These are phyloP conservation scores for Cydia strobilella DNA, from an alignment of 1,140 invertebrate species.

Conservation along the genomic window DNA sequence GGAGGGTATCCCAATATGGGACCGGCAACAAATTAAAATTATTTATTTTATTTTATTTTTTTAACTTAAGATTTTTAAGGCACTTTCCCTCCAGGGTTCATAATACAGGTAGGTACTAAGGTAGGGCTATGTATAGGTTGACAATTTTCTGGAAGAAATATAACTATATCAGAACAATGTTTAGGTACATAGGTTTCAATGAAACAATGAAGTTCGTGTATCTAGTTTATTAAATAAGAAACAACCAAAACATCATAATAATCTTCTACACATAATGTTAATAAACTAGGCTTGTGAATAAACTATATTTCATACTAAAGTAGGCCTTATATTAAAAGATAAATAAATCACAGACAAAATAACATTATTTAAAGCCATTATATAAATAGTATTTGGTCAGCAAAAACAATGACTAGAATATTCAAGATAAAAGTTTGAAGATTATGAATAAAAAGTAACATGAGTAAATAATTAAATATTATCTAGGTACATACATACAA, in stretches of 20 bases:
- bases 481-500: background rate
- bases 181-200: background rate
- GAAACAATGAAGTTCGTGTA: background rate
- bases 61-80: too few relatives aligned
- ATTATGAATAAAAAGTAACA: conserved; percentile 11
- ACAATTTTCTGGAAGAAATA: too few relatives aligned
- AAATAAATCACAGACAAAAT: conserved; percentile 15
- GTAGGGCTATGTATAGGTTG: too few relatives aligned
- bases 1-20: too few relatives aligned
- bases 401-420: conserved; percentile 18
- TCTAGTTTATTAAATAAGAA: background rate
- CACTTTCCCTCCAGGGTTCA: too few relatives aligned
- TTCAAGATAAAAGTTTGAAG: conserved; percentile 15
- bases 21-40: too few relatives aligned
- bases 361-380: conserved; percentile 27
- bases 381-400: conserved; percentile 24
- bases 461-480: conserved; percentile 8
- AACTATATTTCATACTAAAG: background rate
- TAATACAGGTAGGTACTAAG: too few relatives aligned
- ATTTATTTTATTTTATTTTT: too few relatives aligned
- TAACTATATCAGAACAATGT: too few relatives aligned
- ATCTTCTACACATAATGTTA: background rate
- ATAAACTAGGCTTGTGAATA: background rate
- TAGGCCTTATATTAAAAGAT: conserved; percentile 7
- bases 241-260: background rate